Base-by-base conservation (phyloP, 2,797 vertebrate species). In the Xyrichtys novacula region DNA sequence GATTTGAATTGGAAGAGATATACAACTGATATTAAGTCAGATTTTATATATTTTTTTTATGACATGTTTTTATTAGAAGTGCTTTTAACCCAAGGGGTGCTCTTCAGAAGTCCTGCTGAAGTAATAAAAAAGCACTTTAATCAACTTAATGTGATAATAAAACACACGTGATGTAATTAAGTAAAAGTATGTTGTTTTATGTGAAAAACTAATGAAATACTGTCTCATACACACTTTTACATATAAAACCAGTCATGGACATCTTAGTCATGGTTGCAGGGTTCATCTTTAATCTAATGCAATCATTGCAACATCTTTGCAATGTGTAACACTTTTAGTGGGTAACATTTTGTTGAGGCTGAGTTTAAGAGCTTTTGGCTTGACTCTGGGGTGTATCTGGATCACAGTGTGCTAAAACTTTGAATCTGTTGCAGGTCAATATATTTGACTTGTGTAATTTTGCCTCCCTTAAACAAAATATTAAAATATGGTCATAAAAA, bases 1-100 rank as follows among this genome's bases (percentile, higher is more conserved):
- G 44, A 78, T 74, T 71, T 52, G 49, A 77, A 75, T 65, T 76
- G 55, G 46, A 87, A 61, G 25, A 55, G 60, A 64, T 86, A 82
- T 59, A 80, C 19, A 50, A 58, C 59, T 67, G 62, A 47, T 84
- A 85, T 84, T 63, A 71, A 53, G 68, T 78, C 61, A 65, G 47
- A 80, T 75, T 76, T 64, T 39, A 40, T n/a, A n/a, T n/a, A n/a
- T 32, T 63, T 75, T 65, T 47, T 61, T 48, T 54, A 60, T 68
- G 44, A 42, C 26, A 57, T 29, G 28, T 43, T 60, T 70, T 59
- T 74, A 71, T 66, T 28, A 50, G 57, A 36, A 38, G 9, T 31
- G 25, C 19, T 40, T 66, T 32, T 31, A 48, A 34, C 64, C 52
- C 34, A 7, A 9, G 59, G 53, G 69, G 64, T 20, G 49, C 28